A percentile compares a stretch with the other conserved stretches of the same genome.
Conservation (phyloP, 1,140 invertebrate genomes). For the Ceratina australensis region DNA sequence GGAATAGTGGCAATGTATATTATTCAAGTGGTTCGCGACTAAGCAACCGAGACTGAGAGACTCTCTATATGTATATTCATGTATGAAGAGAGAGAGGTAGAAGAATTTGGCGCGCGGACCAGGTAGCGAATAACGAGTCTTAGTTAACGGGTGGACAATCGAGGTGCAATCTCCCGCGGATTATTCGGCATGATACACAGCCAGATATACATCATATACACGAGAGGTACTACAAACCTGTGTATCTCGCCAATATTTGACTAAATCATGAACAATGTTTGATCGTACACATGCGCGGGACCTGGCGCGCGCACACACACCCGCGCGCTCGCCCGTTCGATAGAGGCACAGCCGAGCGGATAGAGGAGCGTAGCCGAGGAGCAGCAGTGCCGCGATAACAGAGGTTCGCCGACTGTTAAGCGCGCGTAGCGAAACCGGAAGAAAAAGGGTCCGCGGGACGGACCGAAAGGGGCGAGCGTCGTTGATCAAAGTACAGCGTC, state of each 20-base stretch:
- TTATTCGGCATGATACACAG: conserved; percentile 76
- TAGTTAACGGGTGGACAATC: conserved; percentile 69
- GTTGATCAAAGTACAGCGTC: too few species aligned
- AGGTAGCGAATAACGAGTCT: conserved; percentile 57
- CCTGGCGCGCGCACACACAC: conserved; percentile 32
- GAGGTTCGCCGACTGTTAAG: too few species aligned
- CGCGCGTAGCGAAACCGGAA: too few species aligned
- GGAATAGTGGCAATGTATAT: too few species aligned
- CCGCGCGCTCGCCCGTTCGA: conserved; percentile 12
- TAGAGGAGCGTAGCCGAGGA: too few species aligned
- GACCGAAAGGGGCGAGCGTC: background rate
- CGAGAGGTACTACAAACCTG: conserved; percentile 76
- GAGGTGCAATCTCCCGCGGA: conserved; percentile 74
- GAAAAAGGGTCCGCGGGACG: background rate
- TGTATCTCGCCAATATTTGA: conserved; percentile 80
- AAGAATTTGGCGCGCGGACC: background rate
- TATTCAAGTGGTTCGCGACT: too few species aligned
- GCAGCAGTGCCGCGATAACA: too few species aligned
- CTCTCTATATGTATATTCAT: too few species aligned
- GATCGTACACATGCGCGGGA: conserved; percentile 73
- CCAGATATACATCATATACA: conserved; percentile 62
- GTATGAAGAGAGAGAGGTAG: background rate
- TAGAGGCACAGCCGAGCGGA: conserved; percentile 11
- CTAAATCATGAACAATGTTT: conserved; percentile 81
- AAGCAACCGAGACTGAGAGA: too few species aligned